Evolutionary conservation across 2,113 vertebrate genomes (phyloP), one percentile per base, ranked within the genome.

Genomic region (Oriolus oriolus): DNA sequence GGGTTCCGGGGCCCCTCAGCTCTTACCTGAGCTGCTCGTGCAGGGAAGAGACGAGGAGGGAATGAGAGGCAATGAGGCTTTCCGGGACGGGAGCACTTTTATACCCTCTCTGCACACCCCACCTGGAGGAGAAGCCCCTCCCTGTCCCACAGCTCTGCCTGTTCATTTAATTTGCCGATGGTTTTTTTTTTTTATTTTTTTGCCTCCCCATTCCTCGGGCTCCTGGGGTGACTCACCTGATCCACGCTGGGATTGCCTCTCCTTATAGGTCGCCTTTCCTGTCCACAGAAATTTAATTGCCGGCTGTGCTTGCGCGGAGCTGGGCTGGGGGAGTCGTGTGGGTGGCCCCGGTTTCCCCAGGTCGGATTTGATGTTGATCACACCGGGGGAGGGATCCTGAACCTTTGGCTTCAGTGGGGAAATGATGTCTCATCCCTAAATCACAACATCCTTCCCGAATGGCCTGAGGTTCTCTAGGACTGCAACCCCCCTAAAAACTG

Each of bases 1-100:
- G 8, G 15, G 1, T 10, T 50, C 13, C 0, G 3, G 9, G 52
- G 12, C 31, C n/a, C 65, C 0, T 0, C 24, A 10, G 11, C 30
- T 86, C 86, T 92, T 85, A 96, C 96, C 96, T 19, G 50, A 76
- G 76, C 49, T 37, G 53, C 74, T 89, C 0, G 13, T 57, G 59
- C 69, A 60, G n/a, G 1, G 1, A 65, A 53, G 63, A 16, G 13
- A 2, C 0, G 23, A 73, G n/a, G 59, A 89, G 11, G 7, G n/a
- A 64, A 56, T 17, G 71, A 69, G 76, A 90, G 17, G 15, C 7
- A 88, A 45, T 92, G 93, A 77, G 8, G 20, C 9, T 73, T 24
- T 28, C 9, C 0, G 2, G n/a, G 28, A 14, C 45, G 11, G 57
- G 9, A 60, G 47, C 0, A 2, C 54, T 86, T 96, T 96, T 96